Percentiles rank a stretch among this genome's conserved stretches.
These are phyloP conservation scores for Ctenicera cuprea DNA, from an alignment of 2,888 invertebrate species.

Conservation along the genomic window DNA sequence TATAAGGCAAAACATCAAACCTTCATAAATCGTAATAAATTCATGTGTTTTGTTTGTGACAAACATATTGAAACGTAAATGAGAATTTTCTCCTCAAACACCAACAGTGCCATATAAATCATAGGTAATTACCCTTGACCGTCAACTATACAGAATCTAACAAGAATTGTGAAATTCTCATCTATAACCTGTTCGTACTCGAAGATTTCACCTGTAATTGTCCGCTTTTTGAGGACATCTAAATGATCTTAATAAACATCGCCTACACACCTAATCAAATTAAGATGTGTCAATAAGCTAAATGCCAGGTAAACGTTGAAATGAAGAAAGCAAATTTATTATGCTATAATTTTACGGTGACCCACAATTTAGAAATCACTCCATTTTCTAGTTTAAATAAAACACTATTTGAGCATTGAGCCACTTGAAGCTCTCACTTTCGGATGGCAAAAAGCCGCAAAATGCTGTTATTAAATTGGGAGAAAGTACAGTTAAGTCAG, in stretches of 20 bases:
- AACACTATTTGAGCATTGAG: conserved; percentile 9
- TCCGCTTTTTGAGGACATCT: conserved; percentile 13
- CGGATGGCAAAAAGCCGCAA: conserved; percentile 12
- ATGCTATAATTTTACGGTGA: conserved; percentile 24
- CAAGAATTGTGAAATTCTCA: conserved; percentile 24
- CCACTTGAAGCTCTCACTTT: conserved; percentile 19
- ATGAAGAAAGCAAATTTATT: conserved; percentile 17
- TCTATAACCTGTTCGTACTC: conserved; percentile 2
- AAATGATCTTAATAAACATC: not conserved
- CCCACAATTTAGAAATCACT: conserved; percentile 21
- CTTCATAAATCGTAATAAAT: not conserved
- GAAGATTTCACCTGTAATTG: conserved; percentile 24
- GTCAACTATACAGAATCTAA: conserved; percentile 13
- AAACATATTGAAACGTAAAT: not conserved
- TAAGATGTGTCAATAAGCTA: not conserved
- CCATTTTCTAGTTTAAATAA: conserved; percentile 16
- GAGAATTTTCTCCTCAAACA: conserved; percentile 23
- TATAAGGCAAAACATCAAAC: not conserved
- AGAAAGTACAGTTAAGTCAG: conserved; percentile 23
- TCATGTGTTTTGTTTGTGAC: conserved; percentile 1
- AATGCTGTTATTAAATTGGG: conserved; percentile 20
- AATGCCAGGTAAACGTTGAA: not conserved
- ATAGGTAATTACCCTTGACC: conserved; percentile 30
- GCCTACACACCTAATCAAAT: conserved; percentile 23
- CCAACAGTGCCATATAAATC: conserved; percentile 26